phyloP scores from a whole-genome alignment of 2,113 vertebrate genomes.

The Nesoenas mayeri region DNA sequence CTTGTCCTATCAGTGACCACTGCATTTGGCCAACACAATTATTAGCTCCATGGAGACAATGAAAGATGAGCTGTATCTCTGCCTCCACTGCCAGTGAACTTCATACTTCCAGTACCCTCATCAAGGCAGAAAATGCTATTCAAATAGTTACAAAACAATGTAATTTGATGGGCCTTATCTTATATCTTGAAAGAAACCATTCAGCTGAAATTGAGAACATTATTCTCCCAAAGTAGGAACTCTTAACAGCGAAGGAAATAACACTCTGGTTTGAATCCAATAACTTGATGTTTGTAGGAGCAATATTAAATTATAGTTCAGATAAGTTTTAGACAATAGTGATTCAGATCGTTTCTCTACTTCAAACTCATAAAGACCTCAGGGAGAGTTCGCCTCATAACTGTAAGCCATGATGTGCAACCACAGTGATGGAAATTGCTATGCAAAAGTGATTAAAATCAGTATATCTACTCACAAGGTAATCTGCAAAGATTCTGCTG shows the following conservation, averaged over 20 bases:
- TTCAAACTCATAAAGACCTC: neutral
- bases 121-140: neutral
- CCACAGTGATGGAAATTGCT: neutral
- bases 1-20: neutral
- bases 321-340: neutral
- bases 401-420: neutral
- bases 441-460: conserved; percentile 9
- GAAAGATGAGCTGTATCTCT: neutral
- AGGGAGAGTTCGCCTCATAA: neutral
- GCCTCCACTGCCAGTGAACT: neutral
- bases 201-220: neutral
- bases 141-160: neutral
- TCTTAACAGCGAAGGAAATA: conserved; percentile 1
- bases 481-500: neutral
- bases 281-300: neutral
- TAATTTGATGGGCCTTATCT: neutral
- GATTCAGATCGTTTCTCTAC: neutral
- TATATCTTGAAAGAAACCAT: neutral
- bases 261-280: neutral
- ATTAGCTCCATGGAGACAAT: neutral
- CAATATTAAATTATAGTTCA: conserved; percentile 1
- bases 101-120: neutral
- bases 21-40: neutral
- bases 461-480: neutral
- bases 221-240: neutral